phyloP scores from a whole-genome alignment of 2,888 invertebrate species.

The Cheilosia grossa region DNA sequence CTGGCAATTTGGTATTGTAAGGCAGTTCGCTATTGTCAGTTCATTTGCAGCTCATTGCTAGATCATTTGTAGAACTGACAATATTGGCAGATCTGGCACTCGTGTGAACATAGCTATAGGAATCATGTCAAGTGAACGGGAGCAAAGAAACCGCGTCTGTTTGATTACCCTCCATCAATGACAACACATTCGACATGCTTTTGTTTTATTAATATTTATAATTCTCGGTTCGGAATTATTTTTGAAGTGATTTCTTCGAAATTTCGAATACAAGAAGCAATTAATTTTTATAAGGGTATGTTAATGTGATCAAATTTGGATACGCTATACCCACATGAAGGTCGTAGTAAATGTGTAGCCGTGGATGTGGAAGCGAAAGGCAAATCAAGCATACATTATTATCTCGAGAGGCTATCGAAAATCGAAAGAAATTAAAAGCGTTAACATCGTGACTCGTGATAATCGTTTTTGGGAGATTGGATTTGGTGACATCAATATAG shows the following conservation, averaged over 20 bases:
- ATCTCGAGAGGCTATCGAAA: not conserved
- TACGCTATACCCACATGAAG: slow-evolving; percentile 38
- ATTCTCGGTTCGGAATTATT: slow-evolving; percentile 27
- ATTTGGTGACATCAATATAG: not conserved
- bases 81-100: too few species aligned
- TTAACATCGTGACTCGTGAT: slow-evolving; percentile 9
- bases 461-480: slow-evolving; percentile 10
- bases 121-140: slow-evolving; percentile 17
- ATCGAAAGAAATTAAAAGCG: slow-evolving; percentile 12
- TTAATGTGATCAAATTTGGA: slow-evolving; percentile 36
- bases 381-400: not conserved
- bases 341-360: not conserved
- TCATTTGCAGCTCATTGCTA: too few species aligned
- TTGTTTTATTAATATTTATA: slow-evolving; percentile 42
- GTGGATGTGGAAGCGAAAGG: slow-evolving; percentile 7
- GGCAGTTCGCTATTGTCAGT: too few species aligned
- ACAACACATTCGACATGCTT: slow-evolving; percentile 22
- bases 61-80: too few species aligned
- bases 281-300: slow-evolving; percentile 57
- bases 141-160: slow-evolving; percentile 37
- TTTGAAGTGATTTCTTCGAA: slow-evolving; percentile 26
- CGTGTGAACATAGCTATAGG: too few species aligned
- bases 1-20: too few species aligned
- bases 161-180: slow-evolving; percentile 44
- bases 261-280: slow-evolving; percentile 35